Percentiles rank a stretch among this genome's conserved stretches.
Evolutionary conservation across 2,888 invertebrate genomes (phyloP).

Genomic region (Erynnis tages): DNA sequence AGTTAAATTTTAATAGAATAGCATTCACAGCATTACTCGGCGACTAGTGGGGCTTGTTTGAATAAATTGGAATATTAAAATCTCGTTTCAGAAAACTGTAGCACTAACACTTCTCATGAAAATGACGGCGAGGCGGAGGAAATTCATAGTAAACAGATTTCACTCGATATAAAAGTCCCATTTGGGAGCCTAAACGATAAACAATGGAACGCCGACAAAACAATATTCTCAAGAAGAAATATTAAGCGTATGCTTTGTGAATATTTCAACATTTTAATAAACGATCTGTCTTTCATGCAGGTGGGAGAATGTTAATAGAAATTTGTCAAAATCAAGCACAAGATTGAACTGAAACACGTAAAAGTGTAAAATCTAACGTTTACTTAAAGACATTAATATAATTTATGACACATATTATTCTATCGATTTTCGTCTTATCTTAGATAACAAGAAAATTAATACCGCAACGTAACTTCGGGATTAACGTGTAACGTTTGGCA

Average conservation of each 20-base stretch:
- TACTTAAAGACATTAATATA: too few species aligned
- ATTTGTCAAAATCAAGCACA: too few species aligned
- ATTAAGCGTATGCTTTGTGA: background rate
- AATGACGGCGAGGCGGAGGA: conserved; percentile 54
- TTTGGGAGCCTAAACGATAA: conserved; percentile 43
- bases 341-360: too few species aligned
- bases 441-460: too few species aligned
- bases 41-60: conserved; percentile 30
- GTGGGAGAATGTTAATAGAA: too few species aligned
- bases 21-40: conserved; percentile 30
- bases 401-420: too few species aligned
- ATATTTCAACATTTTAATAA: too few species aligned
- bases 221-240: conserved; percentile 1
- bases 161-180: conserved; percentile 41
- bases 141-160: conserved; percentile 59
- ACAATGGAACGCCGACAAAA: conserved; percentile 43
- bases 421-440: too few species aligned
- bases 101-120: conserved; percentile 61
- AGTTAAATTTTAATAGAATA: conserved; percentile 27
- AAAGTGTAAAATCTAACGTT: too few species aligned
- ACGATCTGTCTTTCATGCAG: too few species aligned
- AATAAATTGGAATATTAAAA: conserved; percentile 56
- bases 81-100: conserved; percentile 57
- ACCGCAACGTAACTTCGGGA: too few species aligned
- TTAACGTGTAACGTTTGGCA: too few species aligned